Evolutionary conservation across 2,888 invertebrate genomes (phyloP), one percentile per base, ranked within the genome.

Genomic region (Ophraella communa): DNA sequence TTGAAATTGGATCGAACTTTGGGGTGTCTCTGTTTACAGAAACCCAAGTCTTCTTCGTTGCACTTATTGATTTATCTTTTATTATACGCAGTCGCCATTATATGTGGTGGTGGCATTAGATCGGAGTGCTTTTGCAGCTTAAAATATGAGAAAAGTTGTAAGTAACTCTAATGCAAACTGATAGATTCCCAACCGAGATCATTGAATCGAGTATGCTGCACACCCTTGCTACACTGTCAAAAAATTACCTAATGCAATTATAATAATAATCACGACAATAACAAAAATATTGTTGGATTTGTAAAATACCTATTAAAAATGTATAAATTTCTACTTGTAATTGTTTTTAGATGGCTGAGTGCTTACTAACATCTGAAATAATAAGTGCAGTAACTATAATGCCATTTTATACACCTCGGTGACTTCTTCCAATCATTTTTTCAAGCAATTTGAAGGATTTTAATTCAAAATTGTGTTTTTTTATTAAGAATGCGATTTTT

Each of bases 141-240:
- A 78, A 79, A 79, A 79, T 80, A 80, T 80, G 78, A 76, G 78
- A 78, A 78, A 80, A 80, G 76, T 80, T 79, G 74, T 78, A 78
- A 78, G 79, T 76, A 78, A 76, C 72, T 74, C 71, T 80, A 80
- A 80, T 79, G 74, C 79, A 70, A 71, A 72, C 77, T 78, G 79
- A 80, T 80, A 79, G 79, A 79, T 78, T 80, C 73, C 67, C 71
- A 76, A 75, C 75, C 74, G 76, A 69, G 74, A 74, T 75, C 58
- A 65, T 65, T 65, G 65, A 65, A 65, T 65, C 58, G 64, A 53
- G 51, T 54, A 54, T 18, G 49, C 42, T 52, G 42, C 39, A 55
- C 56, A 24, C 39, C 8, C 47, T 23, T 2, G 2, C n/a, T 47
- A 47, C 47, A 47, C 47, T 23, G 47, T 47, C n/a, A 47, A 47